Conservation (phyloP, 2,797 vertebrate species). For the Gymnoscopelus braueri region DNA sequence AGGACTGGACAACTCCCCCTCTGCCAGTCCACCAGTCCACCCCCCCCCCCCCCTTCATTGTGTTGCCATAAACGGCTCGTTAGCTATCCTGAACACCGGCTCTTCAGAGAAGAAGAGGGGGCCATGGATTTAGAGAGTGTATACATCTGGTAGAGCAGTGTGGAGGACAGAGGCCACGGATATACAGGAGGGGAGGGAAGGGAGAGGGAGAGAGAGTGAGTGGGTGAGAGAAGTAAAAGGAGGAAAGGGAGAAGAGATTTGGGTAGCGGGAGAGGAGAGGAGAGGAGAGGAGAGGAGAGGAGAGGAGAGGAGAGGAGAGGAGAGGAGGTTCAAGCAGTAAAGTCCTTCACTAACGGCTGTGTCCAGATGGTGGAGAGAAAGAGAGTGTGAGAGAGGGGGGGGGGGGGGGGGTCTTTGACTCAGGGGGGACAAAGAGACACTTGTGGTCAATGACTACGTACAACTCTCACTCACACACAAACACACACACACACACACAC, state of each 20-base stretch:
- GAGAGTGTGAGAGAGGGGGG: constrained; percentile 52
- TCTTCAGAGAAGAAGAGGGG: not conserved
- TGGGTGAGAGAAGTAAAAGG: not conserved
- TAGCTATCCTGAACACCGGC: constrained; percentile 17
- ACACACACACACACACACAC: too few relatives aligned
- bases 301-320: constrained; percentile 7
- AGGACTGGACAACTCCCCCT: too few relatives aligned
- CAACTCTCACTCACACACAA: constrained; percentile 40
- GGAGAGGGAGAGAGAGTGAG: constrained; percentile 8
- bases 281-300: constrained; percentile 7
- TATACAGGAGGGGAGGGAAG: not conserved
- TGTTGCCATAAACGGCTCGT: constrained; percentile 34
- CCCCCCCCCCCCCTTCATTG: constrained; percentile 7
- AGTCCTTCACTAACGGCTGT: constrained; percentile 62
- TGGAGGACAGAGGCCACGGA: not conserved
- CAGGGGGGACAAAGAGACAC: constrained; percentile 71
- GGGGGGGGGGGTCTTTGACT: constrained; percentile 47
- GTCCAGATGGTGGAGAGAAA: constrained; percentile 73
- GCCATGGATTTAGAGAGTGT: not conserved
- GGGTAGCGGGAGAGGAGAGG: not conserved
- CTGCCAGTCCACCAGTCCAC: not conserved
- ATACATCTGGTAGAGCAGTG: constrained; percentile 13
- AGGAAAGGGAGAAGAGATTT: too few relatives aligned
- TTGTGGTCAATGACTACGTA: constrained; percentile 62
- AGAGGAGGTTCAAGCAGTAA: constrained; percentile 57